A percentile compares a stretch with the other conserved stretches of the same genome.
These are phyloP conservation scores for Aphelenchoides fujianensis DNA, from an alignment of 1,140 invertebrate genomes.

Conservation along the genomic window DNA sequence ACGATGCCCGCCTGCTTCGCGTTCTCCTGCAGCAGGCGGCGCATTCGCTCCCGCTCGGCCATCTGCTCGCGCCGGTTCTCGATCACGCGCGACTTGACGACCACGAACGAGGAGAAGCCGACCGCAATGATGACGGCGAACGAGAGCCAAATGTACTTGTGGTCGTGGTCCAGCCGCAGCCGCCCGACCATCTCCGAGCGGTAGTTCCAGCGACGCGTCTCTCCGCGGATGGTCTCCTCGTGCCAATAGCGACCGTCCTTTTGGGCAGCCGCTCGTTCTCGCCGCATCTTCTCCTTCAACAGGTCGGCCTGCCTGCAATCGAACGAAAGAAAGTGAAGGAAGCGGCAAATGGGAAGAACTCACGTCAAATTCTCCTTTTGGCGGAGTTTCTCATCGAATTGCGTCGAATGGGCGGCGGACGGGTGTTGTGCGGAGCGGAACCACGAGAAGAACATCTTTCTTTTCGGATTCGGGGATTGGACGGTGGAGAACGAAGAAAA, in stretches of 20 bases:
- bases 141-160: slow-evolving; percentile 27
- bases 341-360: background rate
- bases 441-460: background rate
- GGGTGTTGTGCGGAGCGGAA: background rate
- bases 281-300: slow-evolving; percentile 9
- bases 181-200: slow-evolving; percentile 30
- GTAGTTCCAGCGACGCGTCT: slow-evolving; percentile 32
- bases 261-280: background rate
- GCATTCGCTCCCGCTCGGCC: slow-evolving; percentile 28
- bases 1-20: background rate
- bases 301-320: slow-evolving; percentile 25
- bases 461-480: too few relatives aligned
- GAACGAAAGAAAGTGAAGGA: too few relatives aligned
- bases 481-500: too few relatives aligned
- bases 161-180: slow-evolving; percentile 19
- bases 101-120: slow-evolving; percentile 28
- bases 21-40: background rate
- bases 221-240: slow-evolving; percentile 18
- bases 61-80: slow-evolving; percentile 33
- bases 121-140: slow-evolving; percentile 27
- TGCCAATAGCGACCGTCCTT: slow-evolving; percentile 21
- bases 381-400: background rate
- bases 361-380: background rate
- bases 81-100: slow-evolving; percentile 31
- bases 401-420: background rate